Base-by-base conservation (phyloP, 2,888 invertebrate species). In the Nudaria mundana region DNA sequence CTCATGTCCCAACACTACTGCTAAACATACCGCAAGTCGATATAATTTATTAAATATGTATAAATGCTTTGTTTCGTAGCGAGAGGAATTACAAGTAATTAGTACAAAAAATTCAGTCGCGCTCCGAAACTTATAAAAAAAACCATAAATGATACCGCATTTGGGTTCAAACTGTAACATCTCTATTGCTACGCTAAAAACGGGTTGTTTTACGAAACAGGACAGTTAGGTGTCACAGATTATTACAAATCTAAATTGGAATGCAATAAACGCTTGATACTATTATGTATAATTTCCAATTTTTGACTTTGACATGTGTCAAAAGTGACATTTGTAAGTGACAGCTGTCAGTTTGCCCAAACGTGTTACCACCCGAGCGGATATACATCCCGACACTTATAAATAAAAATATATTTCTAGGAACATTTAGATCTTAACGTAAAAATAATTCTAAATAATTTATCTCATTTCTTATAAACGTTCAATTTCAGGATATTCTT, bases 391-490 rank as follows among this genome's bases (percentile, higher is more conserved):
- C 31, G 46, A 48, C 32, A 36, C 66, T 69, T 71, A 67, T 51
- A 64, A 66, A 66, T 48, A 70, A 71, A 79, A 81, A 81, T 77
- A 84, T 71, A 81, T 69, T 73, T 73, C 84, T 86, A 87, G 86
- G 86, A 87, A 87, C 86, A n/a, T 84, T 86, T 74, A 79, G 66
- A 81, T 61, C 85, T 86, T 85, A 86, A 76, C 77, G 74, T 67
- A 53, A 78, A 18, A 70, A 63, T 69, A 78, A 80, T 50, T 66
- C 78, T 81, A 81, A 81, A 83, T 80, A 80, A 78, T 72, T 82
- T 79, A 79, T 50, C 54, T 48, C 52, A 48, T 40, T 48, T 41
- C 30, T 11, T 39, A 29, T 29, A 23, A 23, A 13, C 28, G 12
- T 33, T 29, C 36, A 25, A 46, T 15, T 33, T 20, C 10, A 18